Evolutionary conservation across 2,797 vertebrate genomes (phyloP).

Genomic region (Sebastes aleutianus): DNA sequence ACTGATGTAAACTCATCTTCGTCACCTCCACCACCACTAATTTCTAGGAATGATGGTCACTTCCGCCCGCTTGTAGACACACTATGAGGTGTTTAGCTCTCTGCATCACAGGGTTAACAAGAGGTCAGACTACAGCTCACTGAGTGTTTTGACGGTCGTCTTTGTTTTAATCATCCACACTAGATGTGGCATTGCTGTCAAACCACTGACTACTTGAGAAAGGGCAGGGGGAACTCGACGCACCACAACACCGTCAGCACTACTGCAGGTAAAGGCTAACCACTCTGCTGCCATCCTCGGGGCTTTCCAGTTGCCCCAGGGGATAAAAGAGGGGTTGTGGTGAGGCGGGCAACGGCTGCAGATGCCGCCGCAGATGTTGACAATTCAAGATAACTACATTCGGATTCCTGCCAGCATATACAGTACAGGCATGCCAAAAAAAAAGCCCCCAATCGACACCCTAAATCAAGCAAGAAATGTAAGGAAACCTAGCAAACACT

Average conservation of each 20-base stretch:
- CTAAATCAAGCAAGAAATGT: slow-evolving; percentile 27
- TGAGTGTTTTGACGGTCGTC: background rate
- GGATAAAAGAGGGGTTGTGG: slow-evolving; percentile 43
- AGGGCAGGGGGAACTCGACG: slow-evolving; percentile 53
- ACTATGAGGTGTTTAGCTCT: background rate
- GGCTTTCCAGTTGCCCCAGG: slow-evolving; percentile 69
- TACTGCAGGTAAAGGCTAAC: slow-evolving; percentile 63
- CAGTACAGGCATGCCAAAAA: slow-evolving; percentile 9
- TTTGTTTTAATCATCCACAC: slow-evolving; percentile 20
- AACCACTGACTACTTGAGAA: slow-evolving; percentile 53
- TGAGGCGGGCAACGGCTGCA: slow-evolving; percentile 38
- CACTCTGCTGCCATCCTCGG: slow-evolving; percentile 46
- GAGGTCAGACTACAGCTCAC: slow-evolving; percentile 11
- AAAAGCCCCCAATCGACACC: slow-evolving; percentile 19
- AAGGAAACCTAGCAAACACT: background rate
- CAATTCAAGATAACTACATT: slow-evolving; percentile 56
- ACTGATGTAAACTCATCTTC: background rate
- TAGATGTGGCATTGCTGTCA: background rate
- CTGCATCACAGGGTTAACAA: slow-evolving; percentile 12
- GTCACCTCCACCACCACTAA: background rate
- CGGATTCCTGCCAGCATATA: slow-evolving; percentile 52
- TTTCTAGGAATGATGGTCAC: background rate
- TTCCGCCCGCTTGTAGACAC: slow-evolving; percentile 16
- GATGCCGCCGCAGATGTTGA: slow-evolving; percentile 9
- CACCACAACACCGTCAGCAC: slow-evolving; percentile 62